phyloP scores from a whole-genome alignment of 2,888 invertebrate species.

The Agrilus cyanescens region DNA sequence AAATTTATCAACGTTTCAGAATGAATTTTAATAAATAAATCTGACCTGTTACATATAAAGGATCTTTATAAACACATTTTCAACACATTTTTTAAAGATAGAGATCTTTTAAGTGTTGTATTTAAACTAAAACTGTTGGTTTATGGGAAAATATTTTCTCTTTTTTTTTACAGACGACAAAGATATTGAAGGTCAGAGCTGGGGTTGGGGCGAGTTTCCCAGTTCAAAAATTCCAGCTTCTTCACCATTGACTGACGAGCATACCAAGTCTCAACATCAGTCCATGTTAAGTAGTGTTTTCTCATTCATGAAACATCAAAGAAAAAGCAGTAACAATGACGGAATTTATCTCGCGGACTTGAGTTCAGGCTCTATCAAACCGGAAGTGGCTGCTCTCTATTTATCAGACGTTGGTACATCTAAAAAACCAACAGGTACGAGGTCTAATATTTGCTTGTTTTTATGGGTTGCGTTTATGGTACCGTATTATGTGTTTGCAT shows the following conservation, averaged over 20 bases:
- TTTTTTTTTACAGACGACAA: slow-evolving; percentile 19
- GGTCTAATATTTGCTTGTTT: not conserved
- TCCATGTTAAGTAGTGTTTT: slow-evolving; percentile 88
- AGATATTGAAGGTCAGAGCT: slow-evolving; percentile 47
- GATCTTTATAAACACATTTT: no score
- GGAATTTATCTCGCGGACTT: slow-evolving; percentile 89
- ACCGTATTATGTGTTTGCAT: not conserved
- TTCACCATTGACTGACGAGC: slow-evolving; percentile 23
- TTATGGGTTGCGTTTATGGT: not conserved
- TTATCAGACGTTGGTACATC: slow-evolving; percentile 42
- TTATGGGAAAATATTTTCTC: no score
- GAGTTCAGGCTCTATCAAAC: slow-evolving; percentile 79
- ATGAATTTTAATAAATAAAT: no score
- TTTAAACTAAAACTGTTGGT: no score
- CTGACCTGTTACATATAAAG: no score
- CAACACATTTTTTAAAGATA: no score
- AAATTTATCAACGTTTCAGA: no score
- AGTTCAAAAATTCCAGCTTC: slow-evolving; percentile 30
- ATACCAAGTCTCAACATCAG: slow-evolving; percentile 30
- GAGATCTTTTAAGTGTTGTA: no score
- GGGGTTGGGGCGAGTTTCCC: slow-evolving; percentile 88
- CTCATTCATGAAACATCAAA: slow-evolving; percentile 77
- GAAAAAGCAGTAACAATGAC: slow-evolving; percentile 43
- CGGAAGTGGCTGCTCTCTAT: slow-evolving; percentile 82
- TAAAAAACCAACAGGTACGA: slow-evolving; percentile 21